Conservation (phyloP, 2,888 invertebrate genomes). For the Erpobdella octoculata region DNA sequence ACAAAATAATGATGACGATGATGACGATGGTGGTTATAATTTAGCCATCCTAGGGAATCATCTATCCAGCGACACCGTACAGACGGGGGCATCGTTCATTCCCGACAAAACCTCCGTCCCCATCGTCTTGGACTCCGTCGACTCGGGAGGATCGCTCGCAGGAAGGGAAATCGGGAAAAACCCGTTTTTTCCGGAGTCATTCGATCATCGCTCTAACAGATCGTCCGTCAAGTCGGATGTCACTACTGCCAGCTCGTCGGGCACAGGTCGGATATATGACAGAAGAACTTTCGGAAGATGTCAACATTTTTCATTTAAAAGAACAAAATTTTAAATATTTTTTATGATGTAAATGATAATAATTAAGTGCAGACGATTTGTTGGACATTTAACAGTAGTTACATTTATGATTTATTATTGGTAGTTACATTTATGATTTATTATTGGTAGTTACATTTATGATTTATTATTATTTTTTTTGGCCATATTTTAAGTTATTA, state of each 20-base stretch:
- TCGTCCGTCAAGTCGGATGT: conserved; percentile 21
- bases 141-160: conserved; percentile 31
- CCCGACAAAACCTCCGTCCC: background rate
- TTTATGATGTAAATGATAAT: background rate
- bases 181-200: background rate
- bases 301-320: background rate
- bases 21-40: too few species aligned
- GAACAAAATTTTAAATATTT: background rate
- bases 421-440: too few species aligned
- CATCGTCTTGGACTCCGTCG: conserved; percentile 41
- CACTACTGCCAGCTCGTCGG: too few species aligned
- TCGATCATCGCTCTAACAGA: conserved; percentile 14
- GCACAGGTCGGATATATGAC: too few species aligned
- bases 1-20: too few species aligned
- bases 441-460: background rate
- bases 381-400: too few species aligned
- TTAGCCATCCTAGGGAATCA: background rate
- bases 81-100: background rate
- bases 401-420: too few species aligned
- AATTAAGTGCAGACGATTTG: background rate
- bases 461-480: too few species aligned
- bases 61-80: background rate
- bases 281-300: background rate
- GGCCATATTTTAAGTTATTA: too few species aligned
- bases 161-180: conserved; percentile 20